These are phyloP conservation scores for Eumeta japonica DNA, from an alignment of 1,140 invertebrate genomes.

Conservation along the genomic window DNA sequence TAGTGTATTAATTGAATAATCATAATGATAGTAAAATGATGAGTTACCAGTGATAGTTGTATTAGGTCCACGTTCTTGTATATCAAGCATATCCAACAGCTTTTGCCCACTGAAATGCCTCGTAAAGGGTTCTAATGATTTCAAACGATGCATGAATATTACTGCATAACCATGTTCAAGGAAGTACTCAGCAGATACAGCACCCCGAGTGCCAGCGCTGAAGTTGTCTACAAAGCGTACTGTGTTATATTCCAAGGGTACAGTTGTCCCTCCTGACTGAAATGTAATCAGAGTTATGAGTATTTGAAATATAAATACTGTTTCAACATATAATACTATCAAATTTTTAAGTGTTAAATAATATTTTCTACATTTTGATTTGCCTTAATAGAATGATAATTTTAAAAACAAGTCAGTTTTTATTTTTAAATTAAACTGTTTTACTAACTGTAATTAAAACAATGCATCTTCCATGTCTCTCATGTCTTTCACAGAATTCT, in stretches of 20 bases:
- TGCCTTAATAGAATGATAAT: no score
- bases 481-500: slow-evolving; percentile 69
- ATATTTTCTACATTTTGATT: no score
- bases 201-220: slow-evolving; percentile 91
- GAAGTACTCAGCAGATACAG: slow-evolving; percentile 95
- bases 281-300: no score
- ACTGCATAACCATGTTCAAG: slow-evolving; percentile 77
- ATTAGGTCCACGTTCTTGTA: slow-evolving; percentile 62
- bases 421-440: no score
- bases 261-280: slow-evolving; percentile 93
- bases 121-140: slow-evolving; percentile 87
- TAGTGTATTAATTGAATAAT: no score
- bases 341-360: no score
- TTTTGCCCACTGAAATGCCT: slow-evolving; percentile 79
- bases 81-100: slow-evolving; percentile 78
- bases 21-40: neutral
- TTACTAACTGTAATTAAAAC: slow-evolving; percentile 77
- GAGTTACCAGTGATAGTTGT: slow-evolving; percentile 58
- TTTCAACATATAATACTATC: no score
- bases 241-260: slow-evolving; percentile 94
- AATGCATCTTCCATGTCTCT: slow-evolving; percentile 63
- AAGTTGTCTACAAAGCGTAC: slow-evolving; percentile 99
- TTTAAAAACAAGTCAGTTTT: no score
- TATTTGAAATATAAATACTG: no score
- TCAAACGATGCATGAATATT: slow-evolving; percentile 76